Conservation (phyloP, 1,140 invertebrate genomes). For the Mylabris phalerata region DNA sequence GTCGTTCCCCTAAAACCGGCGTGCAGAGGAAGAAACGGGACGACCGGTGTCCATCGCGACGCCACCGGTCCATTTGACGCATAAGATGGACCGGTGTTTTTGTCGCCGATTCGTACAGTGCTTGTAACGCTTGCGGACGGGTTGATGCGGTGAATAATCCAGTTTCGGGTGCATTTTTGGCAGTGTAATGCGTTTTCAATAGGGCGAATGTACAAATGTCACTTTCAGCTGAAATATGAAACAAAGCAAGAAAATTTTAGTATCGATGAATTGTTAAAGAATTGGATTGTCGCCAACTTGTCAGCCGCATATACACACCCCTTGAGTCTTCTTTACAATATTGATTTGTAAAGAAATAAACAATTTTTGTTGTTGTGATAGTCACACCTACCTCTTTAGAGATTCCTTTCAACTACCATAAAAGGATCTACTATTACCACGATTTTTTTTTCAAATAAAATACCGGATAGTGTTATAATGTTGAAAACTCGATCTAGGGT, state of each 20-base stretch:
- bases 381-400: no score
- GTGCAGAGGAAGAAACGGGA: constrained; percentile 66
- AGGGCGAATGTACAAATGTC: constrained; percentile 74
- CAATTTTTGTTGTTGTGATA: not conserved
- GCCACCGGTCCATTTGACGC: constrained; percentile 42
- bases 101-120: constrained; percentile 65
- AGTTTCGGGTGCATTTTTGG: constrained; percentile 53
- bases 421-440: no score
- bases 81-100: constrained; percentile 44
- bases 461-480: no score
- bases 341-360: not conserved
- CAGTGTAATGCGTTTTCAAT: constrained; percentile 65
- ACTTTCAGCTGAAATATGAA: constrained; percentile 69
- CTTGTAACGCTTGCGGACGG: constrained; percentile 55
- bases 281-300: not conserved
- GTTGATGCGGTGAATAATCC: constrained; percentile 63
- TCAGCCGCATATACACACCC: no score
- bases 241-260: constrained; percentile 20
- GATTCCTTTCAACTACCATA: no score
- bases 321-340: no score
- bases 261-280: not conserved
- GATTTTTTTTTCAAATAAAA: no score
- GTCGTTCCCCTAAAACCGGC: constrained; percentile 64
- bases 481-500: constrained; percentile 2
- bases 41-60: constrained; percentile 53